phyloP scores from a whole-genome alignment of 2,888 invertebrate species.

The Boloria euphrosyne region DNA sequence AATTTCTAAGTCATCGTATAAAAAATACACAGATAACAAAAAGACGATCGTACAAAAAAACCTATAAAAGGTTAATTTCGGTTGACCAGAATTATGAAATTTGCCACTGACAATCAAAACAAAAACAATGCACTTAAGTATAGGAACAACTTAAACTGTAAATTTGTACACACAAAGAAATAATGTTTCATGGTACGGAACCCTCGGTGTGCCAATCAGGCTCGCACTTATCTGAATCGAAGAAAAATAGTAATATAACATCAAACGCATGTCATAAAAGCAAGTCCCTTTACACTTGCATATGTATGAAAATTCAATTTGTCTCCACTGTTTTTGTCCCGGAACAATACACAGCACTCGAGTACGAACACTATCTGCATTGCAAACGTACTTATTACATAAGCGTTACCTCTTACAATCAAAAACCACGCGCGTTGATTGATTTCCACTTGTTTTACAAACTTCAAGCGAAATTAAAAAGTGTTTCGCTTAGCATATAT shows the following conservation, averaged over 20 bases:
- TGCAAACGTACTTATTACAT: constrained; percentile 69
- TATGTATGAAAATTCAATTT: constrained; percentile 76
- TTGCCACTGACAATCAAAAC: no score
- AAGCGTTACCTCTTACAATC: constrained; percentile 48
- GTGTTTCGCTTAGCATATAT: constrained; percentile 26
- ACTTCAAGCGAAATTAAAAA: constrained; percentile 34
- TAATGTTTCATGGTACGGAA: no score
- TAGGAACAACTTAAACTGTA: no score
- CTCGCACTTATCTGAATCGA: neutral
- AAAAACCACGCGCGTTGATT: constrained; percentile 44
- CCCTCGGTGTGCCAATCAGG: neutral
- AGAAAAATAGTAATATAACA: constrained; percentile 28
- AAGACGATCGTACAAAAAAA: no score
- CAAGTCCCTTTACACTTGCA: constrained; percentile 39
- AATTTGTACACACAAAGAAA: no score
- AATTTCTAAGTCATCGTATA: no score
- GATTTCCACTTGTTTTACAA: constrained; percentile 11
- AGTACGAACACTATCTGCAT: constrained; percentile 61
- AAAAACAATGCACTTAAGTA: no score
- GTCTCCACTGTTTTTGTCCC: constrained; percentile 61
- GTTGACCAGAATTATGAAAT: no score
- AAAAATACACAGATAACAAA: no score
- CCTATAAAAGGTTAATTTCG: no score
- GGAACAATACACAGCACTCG: constrained; percentile 51
- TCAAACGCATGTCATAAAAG: constrained; percentile 43